Percentiles rank a stretch among this genome's conserved stretches.
phyloP scores from a whole-genome alignment of 2,797 vertebrate species.

The Platalea minor region DNA sequence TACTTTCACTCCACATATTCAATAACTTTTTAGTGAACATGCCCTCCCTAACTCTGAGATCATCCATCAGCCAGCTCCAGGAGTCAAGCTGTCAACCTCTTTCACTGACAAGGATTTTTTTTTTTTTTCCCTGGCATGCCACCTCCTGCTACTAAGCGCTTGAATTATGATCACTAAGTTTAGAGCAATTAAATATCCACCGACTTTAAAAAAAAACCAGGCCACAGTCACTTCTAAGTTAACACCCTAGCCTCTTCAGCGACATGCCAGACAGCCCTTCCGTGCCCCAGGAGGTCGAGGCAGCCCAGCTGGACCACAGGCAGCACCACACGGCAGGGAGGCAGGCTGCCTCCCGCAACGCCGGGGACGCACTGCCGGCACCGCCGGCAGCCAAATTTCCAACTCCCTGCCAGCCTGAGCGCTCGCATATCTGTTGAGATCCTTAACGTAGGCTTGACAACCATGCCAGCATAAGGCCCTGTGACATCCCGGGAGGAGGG shows the following conservation, averaged over 20 bases:
- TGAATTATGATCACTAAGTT: background rate
- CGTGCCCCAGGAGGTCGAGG: background rate
- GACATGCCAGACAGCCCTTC: background rate
- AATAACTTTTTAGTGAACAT: background rate
- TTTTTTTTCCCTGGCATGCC: background rate
- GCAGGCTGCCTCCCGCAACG: fast-evolving
- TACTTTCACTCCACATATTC: slow-evolving; percentile 17
- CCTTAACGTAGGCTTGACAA: background rate
- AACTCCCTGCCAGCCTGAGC: background rate
- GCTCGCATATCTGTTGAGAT: background rate
- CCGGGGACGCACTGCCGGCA: fast-evolving
- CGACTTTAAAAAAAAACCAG: background rate
- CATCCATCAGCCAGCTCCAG: background rate
- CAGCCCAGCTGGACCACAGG: background rate
- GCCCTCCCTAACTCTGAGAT: slow-evolving; percentile 1
- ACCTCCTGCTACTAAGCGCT: background rate
- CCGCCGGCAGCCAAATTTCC: background rate
- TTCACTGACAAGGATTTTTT: background rate
- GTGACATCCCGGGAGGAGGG: background rate
- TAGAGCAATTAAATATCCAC: background rate
- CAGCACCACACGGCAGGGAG: background rate
- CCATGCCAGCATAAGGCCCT: background rate
- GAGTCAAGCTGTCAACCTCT: background rate
- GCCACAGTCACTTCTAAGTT: background rate
- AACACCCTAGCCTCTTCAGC: background rate